These are phyloP conservation scores for Athrips mouffetella DNA, from an alignment of 2,888 invertebrate species.

Conservation along the genomic window DNA sequence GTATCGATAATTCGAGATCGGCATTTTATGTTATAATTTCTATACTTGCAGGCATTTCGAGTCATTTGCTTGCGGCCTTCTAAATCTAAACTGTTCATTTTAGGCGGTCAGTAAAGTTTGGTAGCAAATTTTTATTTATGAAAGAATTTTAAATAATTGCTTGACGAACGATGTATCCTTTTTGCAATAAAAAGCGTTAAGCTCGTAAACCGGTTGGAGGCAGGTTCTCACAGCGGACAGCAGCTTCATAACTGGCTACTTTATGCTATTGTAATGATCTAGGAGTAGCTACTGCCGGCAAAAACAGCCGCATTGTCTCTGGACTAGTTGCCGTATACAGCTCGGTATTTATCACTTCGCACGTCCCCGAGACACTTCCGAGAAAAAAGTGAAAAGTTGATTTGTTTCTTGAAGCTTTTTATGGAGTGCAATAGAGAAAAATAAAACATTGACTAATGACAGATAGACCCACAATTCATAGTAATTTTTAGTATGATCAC, in stretches of 20 bases:
- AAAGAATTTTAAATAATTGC: slow-evolving; percentile 41
- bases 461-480: too few relatives aligned
- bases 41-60: slow-evolving; percentile 29
- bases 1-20: slow-evolving; percentile 71
- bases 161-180: slow-evolving; percentile 47
- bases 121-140: slow-evolving; percentile 26
- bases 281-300: slow-evolving; percentile 59
- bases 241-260: slow-evolving; percentile 71
- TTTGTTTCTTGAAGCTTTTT: slow-evolving; percentile 5
- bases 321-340: slow-evolving; percentile 58
- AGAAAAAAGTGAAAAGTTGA: slow-evolving; percentile 19
- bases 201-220: slow-evolving; percentile 58
- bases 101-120: slow-evolving; percentile 5
- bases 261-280: slow-evolving; percentile 75
- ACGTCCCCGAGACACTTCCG: slow-evolving; percentile 33
- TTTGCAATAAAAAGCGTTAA: slow-evolving; percentile 61
- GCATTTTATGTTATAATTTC: slow-evolving; percentile 55
- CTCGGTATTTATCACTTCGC: slow-evolving; percentile 58
- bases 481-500: too few relatives aligned
- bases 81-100: slow-evolving; percentile 12
- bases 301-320: slow-evolving; percentile 69
- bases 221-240: slow-evolving; percentile 55
- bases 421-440: neutral
- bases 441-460: too few relatives aligned
- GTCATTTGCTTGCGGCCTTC: slow-evolving; percentile 4